A percentile compares a stretch with the other conserved stretches of the same genome.
phyloP scores from a whole-genome alignment of 1,140 invertebrate genomes.

The Aporrectodea caliginosa region DNA sequence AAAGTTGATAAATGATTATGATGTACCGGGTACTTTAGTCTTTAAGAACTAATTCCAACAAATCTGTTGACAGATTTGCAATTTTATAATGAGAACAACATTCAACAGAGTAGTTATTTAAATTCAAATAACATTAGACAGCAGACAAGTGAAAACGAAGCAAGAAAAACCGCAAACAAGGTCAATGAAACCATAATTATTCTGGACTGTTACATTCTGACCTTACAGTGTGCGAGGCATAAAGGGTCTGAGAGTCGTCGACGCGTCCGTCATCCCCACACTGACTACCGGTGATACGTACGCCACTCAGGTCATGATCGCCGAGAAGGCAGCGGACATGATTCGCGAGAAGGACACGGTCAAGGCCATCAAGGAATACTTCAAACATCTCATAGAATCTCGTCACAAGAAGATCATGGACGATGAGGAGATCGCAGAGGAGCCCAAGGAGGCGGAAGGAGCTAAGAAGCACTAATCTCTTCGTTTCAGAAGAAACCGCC shows the following conservation, averaged over 20 bases:
- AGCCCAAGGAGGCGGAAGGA: not conserved
- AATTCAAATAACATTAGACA: too few species aligned
- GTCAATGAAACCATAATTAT: too few species aligned
- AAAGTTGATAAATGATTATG: too few species aligned
- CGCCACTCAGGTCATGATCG: conserved; percentile 39
- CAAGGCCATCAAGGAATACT: conserved; percentile 33
- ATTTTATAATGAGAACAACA: too few species aligned
- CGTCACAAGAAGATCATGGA: conserved; percentile 30
- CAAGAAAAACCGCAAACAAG: too few species aligned
- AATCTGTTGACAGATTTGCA: too few species aligned
- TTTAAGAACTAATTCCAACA: too few species aligned
- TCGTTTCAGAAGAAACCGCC: too few species aligned
- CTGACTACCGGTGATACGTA: conserved; percentile 35
- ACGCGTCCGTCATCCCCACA: conserved; percentile 42
- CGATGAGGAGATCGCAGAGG: conserved; percentile 23
- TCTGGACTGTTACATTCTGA: too few species aligned
- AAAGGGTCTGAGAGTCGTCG: conserved; percentile 39
- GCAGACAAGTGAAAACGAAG: too few species aligned
- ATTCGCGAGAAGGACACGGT: conserved; percentile 34
- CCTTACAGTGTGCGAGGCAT: conserved; percentile 38
- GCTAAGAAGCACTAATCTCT: not conserved
- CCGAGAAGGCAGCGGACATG: conserved; percentile 39
- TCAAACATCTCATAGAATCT: conserved; percentile 30
- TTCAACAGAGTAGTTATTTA: too few species aligned
- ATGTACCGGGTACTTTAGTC: too few species aligned